A percentile compares a stretch with the other conserved stretches of the same genome.
Conservation (phyloP, 2,888 invertebrate genomes). For the Chalcosyrphus nemorum region DNA sequence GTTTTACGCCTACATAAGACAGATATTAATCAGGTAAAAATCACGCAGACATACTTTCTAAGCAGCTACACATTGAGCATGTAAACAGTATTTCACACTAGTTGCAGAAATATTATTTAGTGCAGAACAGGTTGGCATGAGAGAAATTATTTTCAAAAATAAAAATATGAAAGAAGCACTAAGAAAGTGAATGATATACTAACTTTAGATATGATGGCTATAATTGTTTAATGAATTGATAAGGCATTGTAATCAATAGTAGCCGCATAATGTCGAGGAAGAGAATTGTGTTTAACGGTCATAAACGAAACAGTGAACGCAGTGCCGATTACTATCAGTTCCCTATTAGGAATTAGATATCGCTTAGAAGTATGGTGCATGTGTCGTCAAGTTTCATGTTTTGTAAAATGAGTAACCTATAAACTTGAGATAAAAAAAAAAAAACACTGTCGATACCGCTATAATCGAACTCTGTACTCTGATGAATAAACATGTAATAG, state of each 20-base stretch:
- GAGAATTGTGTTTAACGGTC: not conserved
- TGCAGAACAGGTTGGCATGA: conserved; percentile 44
- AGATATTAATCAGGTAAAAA: conserved; percentile 22
- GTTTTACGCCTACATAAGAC: not conserved
- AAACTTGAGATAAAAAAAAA: no score
- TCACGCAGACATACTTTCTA: conserved; percentile 47
- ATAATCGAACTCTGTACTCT: no score
- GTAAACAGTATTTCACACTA: conserved; percentile 26
- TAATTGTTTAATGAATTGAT: not conserved
- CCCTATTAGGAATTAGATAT: not conserved
- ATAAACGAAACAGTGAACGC: not conserved
- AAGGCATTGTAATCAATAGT: not conserved
- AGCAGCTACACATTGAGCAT: conserved; percentile 11
- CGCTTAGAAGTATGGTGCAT: no score
- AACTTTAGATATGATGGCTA: not conserved
- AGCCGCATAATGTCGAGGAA: not conserved
- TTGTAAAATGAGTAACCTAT: no score
- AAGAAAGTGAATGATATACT: conserved; percentile 52
- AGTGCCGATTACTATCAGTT: not conserved
- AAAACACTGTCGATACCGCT: no score
- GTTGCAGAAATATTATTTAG: conserved; percentile 49
- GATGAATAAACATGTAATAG: no score
- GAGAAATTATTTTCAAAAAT: conserved; percentile 9
- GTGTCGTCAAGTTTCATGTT: no score
- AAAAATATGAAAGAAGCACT: conserved; percentile 1